These are phyloP conservation scores for Noctua janthe DNA, from an alignment of 2,888 invertebrate species.

Conservation along the genomic window DNA sequence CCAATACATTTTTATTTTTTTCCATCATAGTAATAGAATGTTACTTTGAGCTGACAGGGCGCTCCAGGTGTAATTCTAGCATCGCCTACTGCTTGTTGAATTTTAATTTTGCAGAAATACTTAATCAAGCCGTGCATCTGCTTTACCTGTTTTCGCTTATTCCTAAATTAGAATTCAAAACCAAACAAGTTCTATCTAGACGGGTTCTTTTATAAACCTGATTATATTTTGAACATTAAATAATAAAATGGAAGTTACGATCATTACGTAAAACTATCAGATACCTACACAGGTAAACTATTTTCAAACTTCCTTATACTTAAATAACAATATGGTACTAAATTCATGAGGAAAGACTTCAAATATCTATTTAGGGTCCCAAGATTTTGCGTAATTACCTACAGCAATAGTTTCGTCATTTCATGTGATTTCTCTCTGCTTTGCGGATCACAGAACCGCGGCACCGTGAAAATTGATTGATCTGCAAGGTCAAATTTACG, in stretches of 20 bases:
- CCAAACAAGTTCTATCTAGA: background rate
- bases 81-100: too few relatives aligned
- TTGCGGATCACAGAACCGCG: background rate
- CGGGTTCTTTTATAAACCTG: slow-evolving; percentile 17
- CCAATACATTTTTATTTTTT: too few relatives aligned
- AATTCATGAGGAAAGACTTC: background rate
- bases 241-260: background rate
- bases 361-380: background rate
- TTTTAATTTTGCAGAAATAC: background rate
- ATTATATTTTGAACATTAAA: background rate
- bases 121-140: background rate
- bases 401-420: background rate
- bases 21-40: too few relatives aligned
- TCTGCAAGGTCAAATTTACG: background rate
- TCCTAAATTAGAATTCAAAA: slow-evolving; percentile 1
- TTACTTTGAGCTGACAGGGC: too few relatives aligned
- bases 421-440: background rate
- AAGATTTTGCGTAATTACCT: background rate
- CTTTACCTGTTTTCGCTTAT: background rate
- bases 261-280: background rate
- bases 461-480: slow-evolving; percentile 2
- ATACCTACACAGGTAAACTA: background rate
- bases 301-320: background rate
- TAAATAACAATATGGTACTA: too few relatives aligned
- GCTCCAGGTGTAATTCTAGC: too few relatives aligned